Conservation (phyloP, 2,113 vertebrate species). For the Pimephales promelas region DNA sequence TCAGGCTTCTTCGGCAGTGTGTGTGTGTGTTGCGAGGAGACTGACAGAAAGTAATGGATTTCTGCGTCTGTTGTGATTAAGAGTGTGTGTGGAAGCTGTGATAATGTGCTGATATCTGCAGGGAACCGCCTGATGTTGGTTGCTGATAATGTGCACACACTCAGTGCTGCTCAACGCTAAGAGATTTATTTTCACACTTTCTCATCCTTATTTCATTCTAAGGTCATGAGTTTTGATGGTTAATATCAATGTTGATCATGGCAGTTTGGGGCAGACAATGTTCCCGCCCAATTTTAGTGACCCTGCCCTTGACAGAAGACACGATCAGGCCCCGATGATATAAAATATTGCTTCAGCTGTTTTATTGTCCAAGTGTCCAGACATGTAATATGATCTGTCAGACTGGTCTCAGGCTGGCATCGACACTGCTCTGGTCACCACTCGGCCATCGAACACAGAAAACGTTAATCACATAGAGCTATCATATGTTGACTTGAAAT, state of each 20-base stretch:
- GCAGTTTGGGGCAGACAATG: neutral
- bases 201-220: neutral
- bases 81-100: constrained; percentile 77
- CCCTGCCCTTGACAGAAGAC: constrained; percentile 1
- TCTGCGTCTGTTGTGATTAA: constrained; percentile 78
- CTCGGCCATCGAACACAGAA: neutral
- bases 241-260: neutral
- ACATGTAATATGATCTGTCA: constrained; percentile 12
- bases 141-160: constrained; percentile 76
- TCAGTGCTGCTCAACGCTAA: constrained; percentile 37
- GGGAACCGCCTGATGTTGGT: constrained; percentile 76
- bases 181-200: constrained; percentile 1
- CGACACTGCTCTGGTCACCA: neutral
- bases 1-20: constrained; percentile 78
- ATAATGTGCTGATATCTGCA: constrained; percentile 86
- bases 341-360: neutral
- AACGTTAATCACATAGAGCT: neutral
- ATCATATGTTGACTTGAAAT: neutral
- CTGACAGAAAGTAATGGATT: constrained; percentile 87
- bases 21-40: constrained; percentile 45
- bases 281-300: neutral
- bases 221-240: neutral
- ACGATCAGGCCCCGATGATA: neutral
- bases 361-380: constrained; percentile 10
- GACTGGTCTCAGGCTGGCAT: neutral